These are phyloP conservation scores for Seriola quinqueradiata DNA, from an alignment of 2,113 vertebrate genomes.

Conservation along the genomic window DNA sequence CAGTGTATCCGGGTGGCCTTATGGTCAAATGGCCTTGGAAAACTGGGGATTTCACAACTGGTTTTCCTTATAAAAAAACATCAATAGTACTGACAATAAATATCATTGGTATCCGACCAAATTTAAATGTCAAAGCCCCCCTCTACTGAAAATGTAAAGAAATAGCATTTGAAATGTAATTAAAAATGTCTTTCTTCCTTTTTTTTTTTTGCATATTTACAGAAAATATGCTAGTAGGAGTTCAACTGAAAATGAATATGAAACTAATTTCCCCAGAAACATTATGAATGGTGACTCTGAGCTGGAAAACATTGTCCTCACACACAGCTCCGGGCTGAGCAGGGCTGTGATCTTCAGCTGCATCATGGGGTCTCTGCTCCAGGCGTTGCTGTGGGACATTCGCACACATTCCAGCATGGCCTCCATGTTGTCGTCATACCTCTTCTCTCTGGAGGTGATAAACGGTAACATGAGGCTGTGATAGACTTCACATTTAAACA, in stretches of 20 bases:
- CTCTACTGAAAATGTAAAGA: not conserved
- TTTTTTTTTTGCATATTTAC: not conserved
- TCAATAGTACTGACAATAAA: not conserved
- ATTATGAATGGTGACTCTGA: not conserved
- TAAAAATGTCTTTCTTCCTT: not conserved
- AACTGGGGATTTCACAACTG: not conserved
- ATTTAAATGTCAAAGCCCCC: not conserved
- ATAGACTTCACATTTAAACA: not conserved
- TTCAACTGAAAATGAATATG: not conserved
- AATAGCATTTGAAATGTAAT: not conserved
- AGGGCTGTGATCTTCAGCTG: conserved; percentile 92
- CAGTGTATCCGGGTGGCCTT: not conserved
- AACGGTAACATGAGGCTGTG: not conserved
- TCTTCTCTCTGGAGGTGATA: conserved; percentile 78
- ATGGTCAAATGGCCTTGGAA: not conserved
- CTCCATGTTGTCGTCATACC: conserved; percentile 85
- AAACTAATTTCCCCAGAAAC: not conserved
- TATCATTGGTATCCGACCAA: not conserved
- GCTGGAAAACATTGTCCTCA: conserved; percentile 73
- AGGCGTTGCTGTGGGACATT: conserved; percentile 84
- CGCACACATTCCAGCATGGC: conserved; percentile 89
- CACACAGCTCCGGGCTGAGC: conserved; percentile 89
- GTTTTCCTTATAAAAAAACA: not conserved
- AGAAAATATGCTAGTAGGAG: not conserved
- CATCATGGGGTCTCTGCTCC: conserved; percentile 88